Conservation (phyloP, 2,888 invertebrate genomes). For the Agrotis segetum region DNA sequence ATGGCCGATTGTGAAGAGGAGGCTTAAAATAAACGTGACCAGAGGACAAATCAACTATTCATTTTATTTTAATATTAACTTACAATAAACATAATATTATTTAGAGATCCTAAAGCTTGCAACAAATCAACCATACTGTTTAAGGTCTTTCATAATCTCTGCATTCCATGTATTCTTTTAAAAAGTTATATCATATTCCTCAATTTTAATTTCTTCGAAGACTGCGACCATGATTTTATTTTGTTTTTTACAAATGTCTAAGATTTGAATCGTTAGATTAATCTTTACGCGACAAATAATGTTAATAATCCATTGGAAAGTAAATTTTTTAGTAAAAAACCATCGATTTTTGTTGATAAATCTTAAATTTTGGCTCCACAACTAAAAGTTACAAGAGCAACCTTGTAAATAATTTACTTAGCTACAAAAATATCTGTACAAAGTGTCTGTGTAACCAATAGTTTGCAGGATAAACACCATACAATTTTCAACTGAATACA, state of each 20-base stretch:
- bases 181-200: not conserved
- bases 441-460: no score
- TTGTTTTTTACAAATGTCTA: not conserved
- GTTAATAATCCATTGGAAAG: no score
- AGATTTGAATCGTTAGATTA: not conserved
- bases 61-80: constrained; percentile 16
- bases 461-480: no score
- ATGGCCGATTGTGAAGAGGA: no score
- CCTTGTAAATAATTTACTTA: no score
- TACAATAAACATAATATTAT: constrained; percentile 10
- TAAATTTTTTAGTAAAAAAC: no score
- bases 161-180: not conserved
- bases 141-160: not conserved
- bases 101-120: constrained; percentile 36
- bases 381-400: no score
- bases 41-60: constrained; percentile 26
- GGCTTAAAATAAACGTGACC: constrained; percentile 4
- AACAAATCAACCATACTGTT: not conserved
- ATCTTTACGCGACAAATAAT: no score
- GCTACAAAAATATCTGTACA: no score
- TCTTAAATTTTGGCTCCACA: no score
- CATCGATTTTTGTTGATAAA: no score
- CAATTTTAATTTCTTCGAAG: not conserved
- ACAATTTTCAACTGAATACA: no score
- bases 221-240: not conserved